Conservation (phyloP, 2,797 vertebrate species). For the Amblyopsis hoosieri region DNA sequence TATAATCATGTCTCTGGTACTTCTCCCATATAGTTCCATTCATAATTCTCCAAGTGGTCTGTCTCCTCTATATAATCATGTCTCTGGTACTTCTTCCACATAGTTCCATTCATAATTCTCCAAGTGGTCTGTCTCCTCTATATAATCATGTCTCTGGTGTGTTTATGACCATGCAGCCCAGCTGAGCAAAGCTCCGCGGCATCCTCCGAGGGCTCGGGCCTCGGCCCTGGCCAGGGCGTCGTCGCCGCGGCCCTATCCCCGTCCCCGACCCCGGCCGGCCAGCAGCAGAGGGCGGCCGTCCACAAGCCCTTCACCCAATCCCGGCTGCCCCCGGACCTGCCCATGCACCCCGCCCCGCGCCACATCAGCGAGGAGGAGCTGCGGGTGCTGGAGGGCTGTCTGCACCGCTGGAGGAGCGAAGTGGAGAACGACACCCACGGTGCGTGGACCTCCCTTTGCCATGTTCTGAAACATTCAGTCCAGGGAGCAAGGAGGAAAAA, state of each 20-base stretch:
- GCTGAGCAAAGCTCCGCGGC: slow-evolving; percentile 78
- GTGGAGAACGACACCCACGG: slow-evolving; percentile 96
- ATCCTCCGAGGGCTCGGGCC: slow-evolving; percentile 73
- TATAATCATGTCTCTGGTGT: not conserved
- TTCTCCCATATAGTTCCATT: too few species aligned
- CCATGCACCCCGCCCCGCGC: slow-evolving; percentile 96
- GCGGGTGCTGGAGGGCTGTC: slow-evolving; percentile 91
- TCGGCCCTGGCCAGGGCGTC: slow-evolving; percentile 58
- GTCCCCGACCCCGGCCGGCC: slow-evolving; percentile 31
- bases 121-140: too few species aligned
- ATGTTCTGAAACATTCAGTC: too few species aligned
- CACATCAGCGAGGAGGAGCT: slow-evolving; percentile 96
- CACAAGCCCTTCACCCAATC: slow-evolving; percentile 98
- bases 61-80: too few species aligned
- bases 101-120: too few species aligned
- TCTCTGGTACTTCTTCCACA: too few species aligned
- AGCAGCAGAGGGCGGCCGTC: slow-evolving; percentile 87
- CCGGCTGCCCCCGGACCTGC: slow-evolving; percentile 90
- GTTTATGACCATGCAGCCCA: slow-evolving; percentile 73
- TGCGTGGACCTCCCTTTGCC: slow-evolving; percentile 48
- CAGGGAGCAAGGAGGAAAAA: too few species aligned
- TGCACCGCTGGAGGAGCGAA: slow-evolving; percentile 98
- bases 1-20: not conserved
- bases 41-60: too few species aligned
- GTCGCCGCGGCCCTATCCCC: slow-evolving; percentile 33